phyloP scores from a whole-genome alignment of 1,140 invertebrate genomes.

The Eufriesea mexicana region DNA sequence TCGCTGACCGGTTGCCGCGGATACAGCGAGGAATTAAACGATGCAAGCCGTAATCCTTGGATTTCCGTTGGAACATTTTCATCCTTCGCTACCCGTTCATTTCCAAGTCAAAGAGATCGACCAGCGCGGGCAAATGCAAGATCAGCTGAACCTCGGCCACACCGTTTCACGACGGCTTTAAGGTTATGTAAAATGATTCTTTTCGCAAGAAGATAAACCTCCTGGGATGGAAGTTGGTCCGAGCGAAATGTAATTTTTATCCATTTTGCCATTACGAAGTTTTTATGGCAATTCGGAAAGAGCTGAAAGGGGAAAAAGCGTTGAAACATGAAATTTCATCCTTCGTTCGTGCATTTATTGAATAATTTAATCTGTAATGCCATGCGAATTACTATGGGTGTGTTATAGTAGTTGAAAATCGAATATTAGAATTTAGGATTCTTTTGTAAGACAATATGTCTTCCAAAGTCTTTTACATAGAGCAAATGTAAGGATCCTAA shows the following conservation, averaged over 20 bases:
- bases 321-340: no score
- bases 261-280: not conserved
- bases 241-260: not conserved
- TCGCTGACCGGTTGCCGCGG: not conserved
- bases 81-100: slow-evolving; percentile 1
- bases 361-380: no score
- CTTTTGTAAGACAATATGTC: no score
- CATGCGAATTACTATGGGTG: no score
- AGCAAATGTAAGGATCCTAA: no score
- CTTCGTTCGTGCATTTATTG: no score
- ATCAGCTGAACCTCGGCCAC: slow-evolving; percentile 14
- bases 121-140: not conserved
- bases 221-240: no score
- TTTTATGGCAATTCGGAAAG: not conserved
- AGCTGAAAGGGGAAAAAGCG: not conserved
- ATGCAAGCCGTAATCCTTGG: not conserved
- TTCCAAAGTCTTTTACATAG: no score
- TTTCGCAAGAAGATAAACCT: not conserved
- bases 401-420: no score
- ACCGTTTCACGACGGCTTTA: not conserved
- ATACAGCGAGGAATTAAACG: not conserved
- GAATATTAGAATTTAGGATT: no score
- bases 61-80: not conserved
- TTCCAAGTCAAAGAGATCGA: slow-evolving; percentile 32
- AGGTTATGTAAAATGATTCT: not conserved